Base-by-base conservation (phyloP, 2,888 invertebrate species). In the Noctua janthina region DNA sequence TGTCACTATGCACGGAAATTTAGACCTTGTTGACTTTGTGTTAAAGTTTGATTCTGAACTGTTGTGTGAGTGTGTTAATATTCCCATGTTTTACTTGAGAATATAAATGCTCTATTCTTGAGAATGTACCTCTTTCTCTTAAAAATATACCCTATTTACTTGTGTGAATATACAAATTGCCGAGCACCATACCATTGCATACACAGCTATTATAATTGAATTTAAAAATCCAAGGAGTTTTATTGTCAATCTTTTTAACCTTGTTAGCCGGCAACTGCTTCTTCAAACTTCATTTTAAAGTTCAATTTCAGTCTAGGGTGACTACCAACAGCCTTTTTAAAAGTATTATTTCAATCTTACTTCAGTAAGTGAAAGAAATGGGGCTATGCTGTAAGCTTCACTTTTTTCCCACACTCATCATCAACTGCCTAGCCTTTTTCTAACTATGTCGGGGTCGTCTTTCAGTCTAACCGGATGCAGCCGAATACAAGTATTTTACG, bases 1-100 rank as follows among this genome's bases (percentile, higher is more conserved):
- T 54, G 87, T 88, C 68, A 78, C 77, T 46, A 13, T 76, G 86
- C 87, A 86, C 78, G 85, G 73, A 79, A 79, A 74, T 74, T 54
- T 86, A 86, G 82, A 77, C 23, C n/a, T 64, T 68, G n/a, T 46
- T 68, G 46, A 68, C 46, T 49, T 82, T 76, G 69, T 84, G 51
- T 69, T 71, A 69, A 23, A 56, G 64, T 77, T 72, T n/a, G 29
- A 74, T 35, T 49, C 35, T 49, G 39, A 68, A 39, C 15, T 74
- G 64, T 82, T 83, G 71, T 77, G 87, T 86, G 64, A 51, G 54
- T 84, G 85, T 83, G 69, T 75, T 69, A 8, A 29, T 29, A 64
- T 73, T 62, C 51, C 72, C 39, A 17, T 66, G 49, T 51, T 64
- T 15, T 51, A 64, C 20, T 64, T 70, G 69, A 62, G n/a, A n/a